Base-by-base conservation (phyloP, 1,140 invertebrate genomes). In the Cepaea nemoralis region DNA sequence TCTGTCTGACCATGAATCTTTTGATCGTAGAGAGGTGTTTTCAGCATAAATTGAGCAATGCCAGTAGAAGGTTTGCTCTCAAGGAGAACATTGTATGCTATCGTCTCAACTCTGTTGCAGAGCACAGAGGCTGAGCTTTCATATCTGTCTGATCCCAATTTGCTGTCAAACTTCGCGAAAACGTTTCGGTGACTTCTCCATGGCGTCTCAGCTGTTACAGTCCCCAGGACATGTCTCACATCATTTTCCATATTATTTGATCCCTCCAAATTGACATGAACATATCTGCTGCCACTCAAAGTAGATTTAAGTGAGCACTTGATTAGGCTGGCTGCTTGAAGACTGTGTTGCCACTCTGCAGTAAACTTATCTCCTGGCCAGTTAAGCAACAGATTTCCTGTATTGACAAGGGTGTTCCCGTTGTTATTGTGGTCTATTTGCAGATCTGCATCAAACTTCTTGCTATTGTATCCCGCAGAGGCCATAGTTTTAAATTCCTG, bases 11-110 rank as follows among this genome's bases (percentile, higher is more conserved):
- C 59, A 37, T 69, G n/a, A 22, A 79, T 42, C 40, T 79, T 35
- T 14, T 77, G 33, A 33, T 77, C 35, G 40, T 77, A 77, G 10
- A 66, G 33, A 27, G 77, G 77, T 40, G 63, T 42, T 8, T 39
- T 42, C 16, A 79, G 6, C 39, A 42, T 35, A 69, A 79, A 48
- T 19, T 22, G 42, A 55, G 14, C 63, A 42, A 14, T 69, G 19
- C 3, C 35, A 33, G 31, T 27, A 12, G 1, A 3, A 35, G 27
- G 3, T 14, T 31, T 37, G 27, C 33, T 8, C 45, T 79, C 66
- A 27, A 79, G 31, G 19, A 42, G 1, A 33, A 67, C 24, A 24
- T 69, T 35, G 35, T 79, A 79, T 1, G 6, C 39, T 1, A 31
- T n/a, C 45, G 40, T 45, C n/a, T 35, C 66, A 5, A 31, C 27